These are phyloP conservation scores for Podarcis siculus DNA, from an alignment of 2,797 vertebrate species.

Conservation along the genomic window DNA sequence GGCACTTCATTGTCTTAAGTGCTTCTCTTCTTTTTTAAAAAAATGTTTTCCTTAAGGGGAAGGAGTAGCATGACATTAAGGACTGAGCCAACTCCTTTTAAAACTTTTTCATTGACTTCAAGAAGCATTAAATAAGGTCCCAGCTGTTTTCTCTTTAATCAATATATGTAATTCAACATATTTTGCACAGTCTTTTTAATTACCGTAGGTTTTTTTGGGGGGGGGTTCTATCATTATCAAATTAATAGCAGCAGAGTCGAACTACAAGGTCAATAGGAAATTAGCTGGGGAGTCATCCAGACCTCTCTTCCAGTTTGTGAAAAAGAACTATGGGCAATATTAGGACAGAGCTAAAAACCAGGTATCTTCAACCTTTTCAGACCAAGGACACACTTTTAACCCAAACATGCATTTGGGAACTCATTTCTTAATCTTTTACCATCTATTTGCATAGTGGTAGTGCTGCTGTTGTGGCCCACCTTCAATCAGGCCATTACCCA, in stretches of 20 bases:
- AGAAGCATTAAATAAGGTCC: background rate
- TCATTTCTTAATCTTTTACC: no score
- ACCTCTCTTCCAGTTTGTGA: constrained; percentile 1
- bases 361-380: no score
- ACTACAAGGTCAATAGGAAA: background rate
- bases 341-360: background rate
- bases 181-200: constrained; percentile 3
- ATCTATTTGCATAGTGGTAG: no score
- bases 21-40: background rate
- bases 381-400: no score
- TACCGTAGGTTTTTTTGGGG: background rate
- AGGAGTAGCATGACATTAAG: constrained; percentile 5
- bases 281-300: background rate
- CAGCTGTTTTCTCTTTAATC: background rate
- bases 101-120: background rate
- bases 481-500: no score
- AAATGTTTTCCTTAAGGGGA: constrained; percentile 8
- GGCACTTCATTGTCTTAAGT: constrained; percentile 28
- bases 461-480: no score
- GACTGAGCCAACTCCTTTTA: background rate
- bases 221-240: background rate
- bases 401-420: no score
- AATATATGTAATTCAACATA: background rate
- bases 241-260: background rate
- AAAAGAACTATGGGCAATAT: background rate